A percentile compares a stretch with the other conserved stretches of the same genome.
Conservation (phyloP, 2,888 invertebrate genomes). For the Papilio gigon region DNA sequence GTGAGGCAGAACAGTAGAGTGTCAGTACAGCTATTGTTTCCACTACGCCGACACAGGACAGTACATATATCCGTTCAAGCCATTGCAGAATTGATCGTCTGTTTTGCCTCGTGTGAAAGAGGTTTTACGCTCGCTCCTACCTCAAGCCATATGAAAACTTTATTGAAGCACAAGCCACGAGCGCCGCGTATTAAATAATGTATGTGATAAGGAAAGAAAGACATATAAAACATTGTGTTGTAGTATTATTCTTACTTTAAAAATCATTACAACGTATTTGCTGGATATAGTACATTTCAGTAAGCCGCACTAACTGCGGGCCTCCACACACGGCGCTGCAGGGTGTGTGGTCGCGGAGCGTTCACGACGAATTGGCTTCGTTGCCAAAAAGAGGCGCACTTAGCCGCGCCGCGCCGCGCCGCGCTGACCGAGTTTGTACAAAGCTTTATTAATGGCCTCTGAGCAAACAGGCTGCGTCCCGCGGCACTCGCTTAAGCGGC, state of each 20-base stretch:
- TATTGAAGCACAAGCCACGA: not conserved
- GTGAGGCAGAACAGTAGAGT: not conserved
- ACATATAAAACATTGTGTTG: too few species aligned
- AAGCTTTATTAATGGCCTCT: slow-evolving; percentile 53
- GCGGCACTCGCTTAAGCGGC: slow-evolving; percentile 33
- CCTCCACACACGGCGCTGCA: too few species aligned
- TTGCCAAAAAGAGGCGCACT: slow-evolving; percentile 23
- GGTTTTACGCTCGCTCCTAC: not conserved
- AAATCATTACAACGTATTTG: too few species aligned
- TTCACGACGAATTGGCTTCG: slow-evolving; percentile 28
- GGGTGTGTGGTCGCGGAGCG: too few species aligned
- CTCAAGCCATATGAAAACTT: not conserved
- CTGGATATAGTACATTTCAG: too few species aligned
- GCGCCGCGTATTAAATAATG: not conserved
- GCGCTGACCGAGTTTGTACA: slow-evolving; percentile 48
- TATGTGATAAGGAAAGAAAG: not conserved
- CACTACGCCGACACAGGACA: not conserved
- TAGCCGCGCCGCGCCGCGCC: slow-evolving; percentile 22
- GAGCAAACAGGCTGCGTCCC: slow-evolving; percentile 39
- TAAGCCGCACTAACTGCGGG: too few species aligned
- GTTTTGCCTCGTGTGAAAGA: too few species aligned
- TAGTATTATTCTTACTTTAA: too few species aligned
- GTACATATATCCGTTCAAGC: too few species aligned
- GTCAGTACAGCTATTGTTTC: too few species aligned
- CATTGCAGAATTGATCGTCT: too few species aligned